Evolutionary conservation across 1,140 invertebrate species (phyloP).

Genomic region (Streblospio benedicti): DNA sequence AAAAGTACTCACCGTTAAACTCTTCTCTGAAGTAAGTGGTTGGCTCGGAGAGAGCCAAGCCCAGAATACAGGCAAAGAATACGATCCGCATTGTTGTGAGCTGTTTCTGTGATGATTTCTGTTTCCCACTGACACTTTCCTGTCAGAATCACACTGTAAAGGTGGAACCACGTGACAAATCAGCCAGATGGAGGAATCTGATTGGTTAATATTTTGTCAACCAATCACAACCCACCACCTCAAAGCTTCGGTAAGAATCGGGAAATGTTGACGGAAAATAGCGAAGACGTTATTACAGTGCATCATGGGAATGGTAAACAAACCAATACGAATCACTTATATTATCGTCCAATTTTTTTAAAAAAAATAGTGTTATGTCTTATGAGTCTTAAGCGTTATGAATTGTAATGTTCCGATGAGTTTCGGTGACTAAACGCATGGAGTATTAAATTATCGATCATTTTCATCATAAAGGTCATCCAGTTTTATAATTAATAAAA

Average conservation of each 20-base stretch:
- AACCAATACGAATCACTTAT: not conserved
- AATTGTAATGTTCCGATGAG: too few species aligned
- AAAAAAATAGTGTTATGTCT: too few species aligned
- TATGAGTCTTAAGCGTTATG: too few species aligned
- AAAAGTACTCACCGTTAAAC: constrained; percentile 32
- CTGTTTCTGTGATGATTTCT: not conserved
- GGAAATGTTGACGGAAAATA: not conserved
- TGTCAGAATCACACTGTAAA: not conserved
- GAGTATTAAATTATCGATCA: too few species aligned
- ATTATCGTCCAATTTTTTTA: not conserved
- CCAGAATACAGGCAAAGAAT: constrained; percentile 26
- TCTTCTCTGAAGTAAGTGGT: constrained; percentile 37
- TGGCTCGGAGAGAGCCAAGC: constrained; percentile 27
- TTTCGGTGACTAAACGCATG: too few species aligned
- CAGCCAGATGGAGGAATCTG: constrained; percentile 35
- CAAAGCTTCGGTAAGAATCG: not conserved
- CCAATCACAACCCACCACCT: constrained; percentile 42
- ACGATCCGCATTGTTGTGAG: not conserved
- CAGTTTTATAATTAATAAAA: too few species aligned
- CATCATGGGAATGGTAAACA: not conserved
- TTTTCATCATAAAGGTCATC: too few species aligned
- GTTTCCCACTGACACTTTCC: not conserved
- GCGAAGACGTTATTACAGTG: not conserved
- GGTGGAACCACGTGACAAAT: constrained; percentile 14
- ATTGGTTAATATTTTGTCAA: constrained; percentile 28